Conservation (phyloP, 1,140 invertebrate genomes). For the Heliothis subflexa region DNA sequence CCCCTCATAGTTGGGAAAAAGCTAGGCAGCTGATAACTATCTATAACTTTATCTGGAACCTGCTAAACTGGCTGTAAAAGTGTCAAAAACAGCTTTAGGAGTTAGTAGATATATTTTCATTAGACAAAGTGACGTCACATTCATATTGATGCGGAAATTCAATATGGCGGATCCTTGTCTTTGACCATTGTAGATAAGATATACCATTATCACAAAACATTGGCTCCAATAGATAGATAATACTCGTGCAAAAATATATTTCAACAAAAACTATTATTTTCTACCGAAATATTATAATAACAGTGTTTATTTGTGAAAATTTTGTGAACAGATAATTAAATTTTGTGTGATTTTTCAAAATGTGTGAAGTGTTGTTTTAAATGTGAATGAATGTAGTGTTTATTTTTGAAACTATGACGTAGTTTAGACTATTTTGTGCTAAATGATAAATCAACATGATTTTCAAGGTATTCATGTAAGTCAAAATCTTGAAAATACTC, state of each 20-base stretch:
- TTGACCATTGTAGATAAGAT: constrained; percentile 19
- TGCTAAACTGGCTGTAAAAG: no score
- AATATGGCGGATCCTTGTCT: constrained; percentile 21
- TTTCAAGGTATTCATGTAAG: constrained; percentile 1
- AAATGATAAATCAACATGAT: background rate
- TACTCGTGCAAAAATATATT: constrained; percentile 19
- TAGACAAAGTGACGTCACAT: constrained; percentile 6
- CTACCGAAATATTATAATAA: background rate
- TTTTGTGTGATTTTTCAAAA: background rate
- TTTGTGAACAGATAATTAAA: background rate
- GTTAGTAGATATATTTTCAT: background rate
- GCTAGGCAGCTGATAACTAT: no score
- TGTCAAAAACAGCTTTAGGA: no score
- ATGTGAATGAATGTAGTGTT: background rate
- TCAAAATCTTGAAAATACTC: background rate
- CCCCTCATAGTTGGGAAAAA: no score
- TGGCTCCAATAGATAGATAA: constrained; percentile 2
- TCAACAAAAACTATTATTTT: background rate
- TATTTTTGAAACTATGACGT: background rate
- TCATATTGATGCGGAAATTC: constrained; percentile 6
- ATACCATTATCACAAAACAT: background rate
- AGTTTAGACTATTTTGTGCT: background rate
- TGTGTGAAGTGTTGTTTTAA: background rate
- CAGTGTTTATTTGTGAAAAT: background rate
- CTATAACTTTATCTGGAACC: no score